Evolutionary conservation across 1,140 invertebrate genomes (phyloP).

Genomic region (Drosophila parvula): DNA sequence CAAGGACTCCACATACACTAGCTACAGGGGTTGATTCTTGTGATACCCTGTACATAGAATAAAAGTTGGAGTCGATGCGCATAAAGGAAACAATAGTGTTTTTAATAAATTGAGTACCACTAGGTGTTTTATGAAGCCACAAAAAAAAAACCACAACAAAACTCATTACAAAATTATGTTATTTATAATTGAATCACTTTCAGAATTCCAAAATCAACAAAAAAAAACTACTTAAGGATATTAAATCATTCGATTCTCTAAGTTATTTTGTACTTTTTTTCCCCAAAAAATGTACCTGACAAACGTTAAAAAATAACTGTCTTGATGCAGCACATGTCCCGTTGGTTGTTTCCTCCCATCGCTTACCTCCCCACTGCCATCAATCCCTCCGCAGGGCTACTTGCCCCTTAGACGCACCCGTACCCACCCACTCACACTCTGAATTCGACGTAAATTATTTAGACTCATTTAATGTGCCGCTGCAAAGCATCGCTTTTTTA

Average conservation of each 20-base stretch:
- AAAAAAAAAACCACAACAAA: neutral
- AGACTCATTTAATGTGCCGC: conserved; percentile 76
- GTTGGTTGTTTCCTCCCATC: conserved; percentile 16
- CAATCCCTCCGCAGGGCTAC: neutral
- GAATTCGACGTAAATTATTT: conserved; percentile 72
- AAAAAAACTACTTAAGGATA: neutral
- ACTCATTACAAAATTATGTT: neutral
- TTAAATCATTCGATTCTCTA: neutral
- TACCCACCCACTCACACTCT: conserved; percentile 39
- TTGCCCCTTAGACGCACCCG: conserved; percentile 13
- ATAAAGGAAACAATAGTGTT: neutral
- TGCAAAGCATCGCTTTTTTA: conserved; percentile 60
- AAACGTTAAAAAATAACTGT: conserved; percentile 69
- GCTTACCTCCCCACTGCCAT: neutral
- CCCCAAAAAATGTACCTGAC: conserved; percentile 41
- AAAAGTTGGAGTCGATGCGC: neutral
- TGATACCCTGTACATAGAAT: conserved; percentile 17
- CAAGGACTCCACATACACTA: conserved; percentile 50
- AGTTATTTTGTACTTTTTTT: conserved; percentile 21
- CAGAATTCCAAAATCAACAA: neutral
- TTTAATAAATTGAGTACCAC: neutral
- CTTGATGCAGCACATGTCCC: conserved; percentile 66
- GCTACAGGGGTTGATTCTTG: conserved; percentile 63
- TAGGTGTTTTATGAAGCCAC: neutral
- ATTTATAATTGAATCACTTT: neutral